Conservation (phyloP, 2,888 invertebrate genomes). For the Mechanitis messenoides region DNA sequence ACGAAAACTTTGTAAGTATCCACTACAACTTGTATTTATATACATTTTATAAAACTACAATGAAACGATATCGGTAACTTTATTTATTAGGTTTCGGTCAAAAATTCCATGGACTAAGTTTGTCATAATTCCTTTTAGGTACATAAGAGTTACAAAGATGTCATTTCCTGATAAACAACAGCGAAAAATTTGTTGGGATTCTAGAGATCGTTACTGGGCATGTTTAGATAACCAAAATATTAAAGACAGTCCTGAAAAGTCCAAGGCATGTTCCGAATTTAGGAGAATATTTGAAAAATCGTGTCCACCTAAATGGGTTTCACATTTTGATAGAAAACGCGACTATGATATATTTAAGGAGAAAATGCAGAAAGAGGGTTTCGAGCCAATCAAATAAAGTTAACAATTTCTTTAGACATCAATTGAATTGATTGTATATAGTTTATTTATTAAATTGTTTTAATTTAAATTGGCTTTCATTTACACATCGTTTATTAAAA, state of each 20-base stretch:
- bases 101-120: conserved; percentile 9
- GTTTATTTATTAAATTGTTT: conserved; percentile 57
- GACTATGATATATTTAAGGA: conserved; percentile 92
- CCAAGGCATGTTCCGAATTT: conserved; percentile 80
- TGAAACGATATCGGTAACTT: background rate
- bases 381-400: conserved; percentile 82
- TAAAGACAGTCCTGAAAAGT: conserved; percentile 74
- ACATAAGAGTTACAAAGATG: conserved; percentile 70
- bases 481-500: conserved; percentile 26
- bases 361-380: conserved; percentile 89
- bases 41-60: background rate
- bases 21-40: background rate
- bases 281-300: conserved; percentile 85
- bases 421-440: conserved; percentile 52
- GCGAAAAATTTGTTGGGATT: conserved; percentile 88
- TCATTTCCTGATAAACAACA: conserved; percentile 88
- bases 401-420: conserved; percentile 42
- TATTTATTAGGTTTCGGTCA: background rate
- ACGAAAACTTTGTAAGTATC: background rate
- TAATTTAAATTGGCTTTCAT: conserved; percentile 41
- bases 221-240: conserved; percentile 85
- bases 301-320: conserved; percentile 92
- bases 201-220: conserved; percentile 92
- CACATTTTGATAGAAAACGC: conserved; percentile 94
- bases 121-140: conserved; percentile 25